Base-by-base conservation (phyloP, 2,113 vertebrate species). In the Gallinago jamesoni region DNA sequence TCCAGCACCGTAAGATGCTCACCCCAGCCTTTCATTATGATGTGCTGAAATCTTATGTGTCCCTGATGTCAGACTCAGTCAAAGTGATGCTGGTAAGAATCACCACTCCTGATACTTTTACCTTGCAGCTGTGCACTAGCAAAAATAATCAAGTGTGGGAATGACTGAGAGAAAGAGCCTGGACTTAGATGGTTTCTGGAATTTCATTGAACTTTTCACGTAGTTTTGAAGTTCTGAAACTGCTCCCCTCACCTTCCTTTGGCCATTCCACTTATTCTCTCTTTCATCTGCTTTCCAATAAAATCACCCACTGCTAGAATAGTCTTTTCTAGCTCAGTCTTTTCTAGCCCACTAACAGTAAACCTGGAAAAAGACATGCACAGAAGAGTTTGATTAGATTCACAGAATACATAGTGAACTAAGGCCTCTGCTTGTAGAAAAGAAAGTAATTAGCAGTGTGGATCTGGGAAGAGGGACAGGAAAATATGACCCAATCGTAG, bases 1-100 rank as follows among this genome's bases (percentile, higher is more conserved):
- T 98, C 83, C 97, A 98, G 23, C 98, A 99, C 84, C 97, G 98
- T 87, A 98, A 98, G 84, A 96, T 99, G 47, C 85, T 99, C 92
- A 99, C 99, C 2, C 98, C 99, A 41, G 99, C 98, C 28, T 99
- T 99, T 94, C 99, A 99, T 82, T 99, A 98, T 1, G 98, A 99
- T 19, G 96, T 99, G 67, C 94, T 99, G 86, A 99, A 99, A 89
- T 97, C 98, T 50, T 99, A 99, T 0, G 63, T 98, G 41, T 83
- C 97, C 5, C 45, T 99, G 90, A 98, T 99, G 84, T 93, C 98
- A 4, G 97, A 98, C 18, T 99, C 98, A 1, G 90, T 98, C 43
- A 93, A 89, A 10, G 68, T 83, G 50, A 99, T 99, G 99, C 89
- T 99, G 98, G 99, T 99, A 97, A 87, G 97, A 33, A 64, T 56